phyloP scores from a whole-genome alignment of 2,888 invertebrate genomes.

The Nemoura dubitans region DNA sequence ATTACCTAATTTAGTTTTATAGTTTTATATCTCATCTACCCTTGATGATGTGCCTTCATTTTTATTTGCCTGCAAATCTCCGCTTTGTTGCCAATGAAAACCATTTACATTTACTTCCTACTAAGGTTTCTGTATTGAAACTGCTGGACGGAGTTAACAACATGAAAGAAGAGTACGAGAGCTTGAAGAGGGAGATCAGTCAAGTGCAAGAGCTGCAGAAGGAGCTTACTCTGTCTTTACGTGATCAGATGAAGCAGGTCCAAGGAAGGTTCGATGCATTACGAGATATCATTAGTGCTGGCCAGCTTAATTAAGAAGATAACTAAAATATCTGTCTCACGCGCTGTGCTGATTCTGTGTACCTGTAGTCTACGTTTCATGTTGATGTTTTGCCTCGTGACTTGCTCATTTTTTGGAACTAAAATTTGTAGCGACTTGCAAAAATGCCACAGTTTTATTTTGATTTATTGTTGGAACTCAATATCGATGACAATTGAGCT shows the following conservation, averaged over 20 bases:
- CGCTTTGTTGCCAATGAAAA: background rate
- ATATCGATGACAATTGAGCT: slow-evolving; percentile 7
- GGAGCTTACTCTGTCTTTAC: slow-evolving; percentile 78
- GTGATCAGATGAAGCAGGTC: slow-evolving; percentile 75
- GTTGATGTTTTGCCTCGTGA: slow-evolving; percentile 39
- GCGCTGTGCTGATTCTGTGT: slow-evolving; percentile 8
- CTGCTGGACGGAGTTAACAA: slow-evolving; percentile 78
- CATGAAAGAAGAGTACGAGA: slow-evolving; percentile 81
- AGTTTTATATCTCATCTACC: background rate
- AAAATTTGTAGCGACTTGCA: background rate
- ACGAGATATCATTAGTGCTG: slow-evolving; percentile 42
- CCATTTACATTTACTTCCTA: no score
- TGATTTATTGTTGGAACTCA: slow-evolving; percentile 17
- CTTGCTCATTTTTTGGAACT: slow-evolving; percentile 14
- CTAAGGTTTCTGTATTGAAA: slow-evolving; percentile 67
- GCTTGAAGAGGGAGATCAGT: slow-evolving; percentile 78
- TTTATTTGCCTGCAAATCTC: background rate
- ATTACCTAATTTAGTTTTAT: no score
- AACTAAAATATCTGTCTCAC: slow-evolving; percentile 31
- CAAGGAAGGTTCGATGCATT: slow-evolving; percentile 49
- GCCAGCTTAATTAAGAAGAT: slow-evolving; percentile 31
- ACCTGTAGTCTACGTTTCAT: background rate
- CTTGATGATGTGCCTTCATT: background rate
- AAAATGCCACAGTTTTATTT: background rate
- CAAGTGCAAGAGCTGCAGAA: slow-evolving; percentile 83